Evolutionary conservation across 2,888 invertebrate genomes (phyloP).

Genomic region (Drosophila tanythrix): DNA sequence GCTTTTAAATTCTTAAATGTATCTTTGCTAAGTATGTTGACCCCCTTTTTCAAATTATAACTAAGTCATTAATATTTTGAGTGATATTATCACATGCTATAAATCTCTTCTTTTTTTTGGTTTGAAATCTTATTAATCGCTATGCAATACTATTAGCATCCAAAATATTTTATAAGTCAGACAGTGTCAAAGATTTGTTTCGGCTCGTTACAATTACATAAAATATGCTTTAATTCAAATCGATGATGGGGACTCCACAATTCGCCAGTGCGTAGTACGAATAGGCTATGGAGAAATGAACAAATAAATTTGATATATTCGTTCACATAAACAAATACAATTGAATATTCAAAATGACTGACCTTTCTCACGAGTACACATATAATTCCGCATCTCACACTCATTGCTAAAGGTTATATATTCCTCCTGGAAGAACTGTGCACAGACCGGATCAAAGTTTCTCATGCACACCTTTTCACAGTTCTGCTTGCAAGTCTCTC

Average conservation of each 20-base stretch:
- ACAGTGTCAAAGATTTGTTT: neutral
- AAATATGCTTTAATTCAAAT: neutral
- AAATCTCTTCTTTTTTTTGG: neutral
- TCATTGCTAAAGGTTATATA: constrained; percentile 31
- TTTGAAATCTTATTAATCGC: neutral
- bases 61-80: neutral
- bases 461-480: constrained; percentile 14
- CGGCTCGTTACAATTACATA: neutral
- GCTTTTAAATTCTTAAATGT: neutral
- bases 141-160: neutral
- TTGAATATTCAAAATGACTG: neutral
- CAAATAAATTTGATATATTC: neutral
- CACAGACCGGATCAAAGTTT: constrained; percentile 22
- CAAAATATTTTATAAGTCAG: neutral
- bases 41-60: neutral
- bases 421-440: constrained; percentile 36
- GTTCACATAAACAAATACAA: neutral
- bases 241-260: neutral
- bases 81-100: neutral
- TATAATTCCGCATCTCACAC: constrained; percentile 29
- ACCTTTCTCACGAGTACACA: constrained; percentile 24
- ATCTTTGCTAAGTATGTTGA: neutral
- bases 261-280: constrained; percentile 17
- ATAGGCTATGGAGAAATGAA: constrained; percentile 9
- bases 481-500: constrained; percentile 20